Conservation (phyloP, 2,888 invertebrate species). For the Drosophila ustulata region DNA sequence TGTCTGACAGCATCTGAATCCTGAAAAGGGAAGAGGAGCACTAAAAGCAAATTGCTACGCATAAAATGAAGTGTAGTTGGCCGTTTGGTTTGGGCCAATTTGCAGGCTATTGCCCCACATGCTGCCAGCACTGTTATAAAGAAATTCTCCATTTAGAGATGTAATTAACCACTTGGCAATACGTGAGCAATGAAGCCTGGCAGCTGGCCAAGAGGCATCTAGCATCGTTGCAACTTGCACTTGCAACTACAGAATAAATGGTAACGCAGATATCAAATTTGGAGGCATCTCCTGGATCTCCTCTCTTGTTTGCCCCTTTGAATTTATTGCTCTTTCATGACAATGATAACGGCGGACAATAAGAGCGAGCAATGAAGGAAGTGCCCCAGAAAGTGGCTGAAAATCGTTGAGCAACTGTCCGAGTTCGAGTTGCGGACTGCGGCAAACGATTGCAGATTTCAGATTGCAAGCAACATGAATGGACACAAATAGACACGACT, state of each 20-base stretch:
- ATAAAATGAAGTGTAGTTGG: conserved; percentile 41
- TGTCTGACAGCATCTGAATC: conserved; percentile 1
- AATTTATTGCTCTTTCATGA: conserved; percentile 17
- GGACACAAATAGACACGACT: conserved; percentile 14
- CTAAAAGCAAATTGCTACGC: conserved; percentile 49
- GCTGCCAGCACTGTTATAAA: conserved; percentile 20
- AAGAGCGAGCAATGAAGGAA: conserved; percentile 40
- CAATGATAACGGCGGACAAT: conserved; percentile 43
- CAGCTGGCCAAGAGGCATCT: conserved; percentile 32
- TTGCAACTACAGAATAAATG: background rate
- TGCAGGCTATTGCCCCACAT: conserved; percentile 43
- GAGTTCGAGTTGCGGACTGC: conserved; percentile 35
- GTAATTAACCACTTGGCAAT: conserved; percentile 64
- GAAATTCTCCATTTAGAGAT: conserved; percentile 69
- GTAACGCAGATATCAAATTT: conserved; percentile 34
- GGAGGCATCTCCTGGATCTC: conserved; percentile 48
- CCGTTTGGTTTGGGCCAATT: conserved; percentile 21
- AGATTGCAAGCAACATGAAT: conserved; percentile 16
- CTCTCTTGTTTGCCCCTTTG: too few relatives aligned
- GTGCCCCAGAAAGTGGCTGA: conserved; percentile 57
- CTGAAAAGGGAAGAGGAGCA: background rate
- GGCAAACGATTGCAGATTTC: conserved; percentile 31
- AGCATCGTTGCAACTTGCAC: background rate
- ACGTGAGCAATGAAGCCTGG: conserved; percentile 59
- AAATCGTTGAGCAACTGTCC: conserved; percentile 38